Evolutionary conservation across 1,140 invertebrate species (phyloP).

Genomic region (Bradynema listronoti): DNA sequence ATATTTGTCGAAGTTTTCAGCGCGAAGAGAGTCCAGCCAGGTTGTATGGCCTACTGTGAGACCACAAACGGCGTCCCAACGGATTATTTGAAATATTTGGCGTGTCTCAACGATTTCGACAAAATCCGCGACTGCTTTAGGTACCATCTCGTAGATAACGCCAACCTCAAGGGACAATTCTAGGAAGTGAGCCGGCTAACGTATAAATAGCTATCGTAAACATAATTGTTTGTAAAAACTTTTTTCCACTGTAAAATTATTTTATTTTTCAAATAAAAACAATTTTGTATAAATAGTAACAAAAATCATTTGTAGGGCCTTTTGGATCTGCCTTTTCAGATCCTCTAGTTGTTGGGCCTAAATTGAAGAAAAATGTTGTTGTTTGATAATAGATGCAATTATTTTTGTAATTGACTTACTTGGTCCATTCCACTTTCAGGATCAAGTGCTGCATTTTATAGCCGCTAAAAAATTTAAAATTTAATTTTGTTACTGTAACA

Average conservation of each 20-base stretch:
- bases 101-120: slow-evolving; percentile 52
- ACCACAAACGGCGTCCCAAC: slow-evolving; percentile 57
- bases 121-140: slow-evolving; percentile 55
- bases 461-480: slow-evolving; percentile 60
- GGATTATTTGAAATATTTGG: slow-evolving; percentile 53
- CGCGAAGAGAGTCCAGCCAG: slow-evolving; percentile 36
- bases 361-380: not conserved
- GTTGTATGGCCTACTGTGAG: slow-evolving; percentile 53
- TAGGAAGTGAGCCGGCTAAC: too few species aligned
- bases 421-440: slow-evolving; percentile 96
- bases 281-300: not conserved
- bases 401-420: slow-evolving; percentile 58
- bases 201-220: not conserved
- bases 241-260: slow-evolving; percentile 4
- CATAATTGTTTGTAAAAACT: not conserved
- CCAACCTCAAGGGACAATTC: slow-evolving; percentile 55
- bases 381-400: not conserved
- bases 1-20: too few species aligned
- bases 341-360: slow-evolving; percentile 4
- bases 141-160: slow-evolving; percentile 46
- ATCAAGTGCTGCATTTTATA: slow-evolving; percentile 97
- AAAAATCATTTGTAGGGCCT: not conserved
- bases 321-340: not conserved
- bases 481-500: too few species aligned
- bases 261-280: slow-evolving; percentile 11